Conservation (phyloP, 2,797 vertebrate genomes). For the Psittacula derbiana region DNA sequence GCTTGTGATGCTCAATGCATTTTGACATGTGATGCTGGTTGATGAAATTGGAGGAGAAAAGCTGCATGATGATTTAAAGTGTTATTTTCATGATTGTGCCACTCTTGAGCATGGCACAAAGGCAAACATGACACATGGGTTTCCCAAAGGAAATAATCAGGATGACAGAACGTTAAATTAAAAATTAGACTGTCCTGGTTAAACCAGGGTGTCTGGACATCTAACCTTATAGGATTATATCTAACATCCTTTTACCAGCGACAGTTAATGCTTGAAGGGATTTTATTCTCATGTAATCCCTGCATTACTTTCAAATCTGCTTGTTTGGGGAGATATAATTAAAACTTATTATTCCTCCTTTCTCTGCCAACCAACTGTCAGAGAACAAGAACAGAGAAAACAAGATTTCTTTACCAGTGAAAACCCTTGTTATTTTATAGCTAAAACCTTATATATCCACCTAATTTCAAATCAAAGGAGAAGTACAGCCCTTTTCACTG, state of each 20-base stretch:
- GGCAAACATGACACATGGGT: slow-evolving; percentile 57
- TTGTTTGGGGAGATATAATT: slow-evolving; percentile 76
- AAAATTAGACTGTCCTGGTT: slow-evolving; percentile 67
- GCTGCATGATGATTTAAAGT: slow-evolving; percentile 61
- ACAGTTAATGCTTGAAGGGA: slow-evolving; percentile 71
- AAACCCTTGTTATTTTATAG: slow-evolving; percentile 59
- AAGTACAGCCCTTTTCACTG: background rate
- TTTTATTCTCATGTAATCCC: slow-evolving; percentile 65
- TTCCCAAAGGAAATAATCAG: slow-evolving; percentile 63
- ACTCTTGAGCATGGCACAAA: slow-evolving; percentile 62
- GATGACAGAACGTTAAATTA: slow-evolving; percentile 68
- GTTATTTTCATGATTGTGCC: slow-evolving; percentile 62
- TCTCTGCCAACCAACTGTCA: slow-evolving; percentile 72
- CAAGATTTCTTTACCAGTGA: slow-evolving; percentile 46
- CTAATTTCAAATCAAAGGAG: slow-evolving; percentile 49
- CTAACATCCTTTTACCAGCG: slow-evolving; percentile 63
- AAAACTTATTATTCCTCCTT: slow-evolving; percentile 74
- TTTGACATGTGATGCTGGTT: slow-evolving; percentile 67
- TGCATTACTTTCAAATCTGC: slow-evolving; percentile 73
- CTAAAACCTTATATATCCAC: slow-evolving; percentile 6
- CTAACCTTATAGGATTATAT: slow-evolving; percentile 71
- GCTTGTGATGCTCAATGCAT: slow-evolving; percentile 55
- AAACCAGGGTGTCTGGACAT: slow-evolving; percentile 64
- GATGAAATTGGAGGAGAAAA: slow-evolving; percentile 71
- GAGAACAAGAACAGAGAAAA: slow-evolving; percentile 66